phyloP scores from a whole-genome alignment of 2,888 invertebrate species.

The Chrysolina haemoptera region DNA sequence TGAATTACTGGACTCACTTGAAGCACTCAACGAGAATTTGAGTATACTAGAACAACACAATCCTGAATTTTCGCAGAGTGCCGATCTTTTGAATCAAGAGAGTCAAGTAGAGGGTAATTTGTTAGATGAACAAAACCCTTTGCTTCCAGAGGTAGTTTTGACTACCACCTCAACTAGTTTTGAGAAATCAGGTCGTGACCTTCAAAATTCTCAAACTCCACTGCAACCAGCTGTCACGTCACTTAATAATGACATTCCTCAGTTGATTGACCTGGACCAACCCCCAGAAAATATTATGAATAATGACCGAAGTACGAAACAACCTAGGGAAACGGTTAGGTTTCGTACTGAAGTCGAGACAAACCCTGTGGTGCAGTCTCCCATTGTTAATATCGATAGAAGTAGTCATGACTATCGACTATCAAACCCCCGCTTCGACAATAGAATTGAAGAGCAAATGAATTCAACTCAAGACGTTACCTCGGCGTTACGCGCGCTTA shows the following conservation, averaged over 20 bases:
- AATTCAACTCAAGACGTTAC: not conserved
- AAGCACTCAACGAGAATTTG: no score
- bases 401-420: not conserved
- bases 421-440: not conserved
- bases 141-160: constrained; percentile 4
- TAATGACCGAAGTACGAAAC: no score
- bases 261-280: not conserved
- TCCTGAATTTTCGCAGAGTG: no score
- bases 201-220: not conserved
- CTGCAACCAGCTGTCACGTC: not conserved
- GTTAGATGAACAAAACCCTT: constrained; percentile 8
- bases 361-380: no score
- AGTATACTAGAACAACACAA: no score
- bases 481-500: not conserved
- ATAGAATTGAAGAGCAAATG: not conserved
- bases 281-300: no score
- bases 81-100: no score
- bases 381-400: not conserved
- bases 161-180: not conserved
- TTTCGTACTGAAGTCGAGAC: no score
- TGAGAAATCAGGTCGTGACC: not conserved
- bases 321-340: no score
- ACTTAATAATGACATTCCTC: not conserved
- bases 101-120: not conserved
- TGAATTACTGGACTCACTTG: no score